Conservation (phyloP, 30 jellyfish, hydroid and myxozoan genomes). For the Hydra vulgaris region DNA sequence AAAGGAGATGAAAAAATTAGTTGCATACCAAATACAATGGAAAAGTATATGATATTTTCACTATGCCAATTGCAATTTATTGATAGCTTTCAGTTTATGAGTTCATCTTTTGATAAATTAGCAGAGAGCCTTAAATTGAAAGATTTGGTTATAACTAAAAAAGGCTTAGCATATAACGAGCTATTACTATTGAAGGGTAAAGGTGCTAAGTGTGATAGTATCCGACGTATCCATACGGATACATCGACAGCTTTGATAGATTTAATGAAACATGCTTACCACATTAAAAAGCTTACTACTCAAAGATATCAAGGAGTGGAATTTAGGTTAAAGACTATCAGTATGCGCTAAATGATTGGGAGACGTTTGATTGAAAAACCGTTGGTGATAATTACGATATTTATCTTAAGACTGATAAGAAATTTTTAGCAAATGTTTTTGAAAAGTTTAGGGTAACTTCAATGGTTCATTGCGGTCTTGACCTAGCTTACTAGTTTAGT, state of each 20-base stretch:
- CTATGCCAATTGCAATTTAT: not conserved
- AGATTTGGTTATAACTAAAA: too few species aligned
- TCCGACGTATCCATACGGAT: too few species aligned
- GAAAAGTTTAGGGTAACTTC: not conserved
- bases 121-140: not conserved
- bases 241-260: too few species aligned
- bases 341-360: not conserved
- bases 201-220: too few species aligned
- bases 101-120: not conserved
- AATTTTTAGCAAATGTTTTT: not conserved
- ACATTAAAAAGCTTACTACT: not conserved
- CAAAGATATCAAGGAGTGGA: not conserved
- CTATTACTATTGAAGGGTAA: too few species aligned
- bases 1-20: too few species aligned
- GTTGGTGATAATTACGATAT: too few species aligned
- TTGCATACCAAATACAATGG: not conserved
- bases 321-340: not conserved
- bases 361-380: not conserved
- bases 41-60: not conserved
- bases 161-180: too few species aligned
- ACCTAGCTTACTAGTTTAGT: not conserved
- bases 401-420: not conserved
- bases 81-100: not conserved
- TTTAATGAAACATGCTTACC: too few species aligned
- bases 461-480: not conserved